Evolutionary conservation across 2,888 invertebrate species (phyloP).

Genomic region (Polymixis flavicincta): DNA sequence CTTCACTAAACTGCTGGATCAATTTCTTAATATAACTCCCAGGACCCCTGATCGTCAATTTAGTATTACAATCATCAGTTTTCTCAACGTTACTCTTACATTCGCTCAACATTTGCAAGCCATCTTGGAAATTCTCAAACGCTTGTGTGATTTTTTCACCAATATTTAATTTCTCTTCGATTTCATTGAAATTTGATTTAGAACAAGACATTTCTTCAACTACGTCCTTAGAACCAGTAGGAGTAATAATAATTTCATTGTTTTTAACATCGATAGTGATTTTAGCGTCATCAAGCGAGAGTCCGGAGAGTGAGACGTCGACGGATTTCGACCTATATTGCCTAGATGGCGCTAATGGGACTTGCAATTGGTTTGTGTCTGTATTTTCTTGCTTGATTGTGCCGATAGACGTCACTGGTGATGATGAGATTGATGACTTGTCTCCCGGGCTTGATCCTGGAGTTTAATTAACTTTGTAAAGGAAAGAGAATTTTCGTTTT

Average conservation of each 20-base stretch:
- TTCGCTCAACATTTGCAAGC: slow-evolving; percentile 80
- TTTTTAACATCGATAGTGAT: slow-evolving; percentile 85
- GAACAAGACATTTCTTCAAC: slow-evolving; percentile 67
- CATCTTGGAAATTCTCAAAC: slow-evolving; percentile 85
- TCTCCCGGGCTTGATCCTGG: slow-evolving; percentile 88
- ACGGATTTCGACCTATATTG: slow-evolving; percentile 90
- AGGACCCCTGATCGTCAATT: slow-evolving; percentile 85
- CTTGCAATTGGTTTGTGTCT: slow-evolving; percentile 82
- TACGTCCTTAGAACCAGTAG: slow-evolving; percentile 80
- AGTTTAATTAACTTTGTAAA: slow-evolving; percentile 73
- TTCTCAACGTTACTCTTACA: slow-evolving; percentile 72
- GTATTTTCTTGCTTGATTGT: slow-evolving; percentile 78
- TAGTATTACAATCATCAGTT: slow-evolving; percentile 75
- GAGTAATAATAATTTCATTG: slow-evolving; percentile 86
- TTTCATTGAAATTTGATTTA: slow-evolving; percentile 75
- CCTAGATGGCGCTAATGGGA: slow-evolving; percentile 82
- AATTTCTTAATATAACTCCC: slow-evolving; percentile 88
- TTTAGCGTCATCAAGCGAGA: slow-evolving; percentile 83
- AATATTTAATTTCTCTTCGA: slow-evolving; percentile 82
- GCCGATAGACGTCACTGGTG: slow-evolving; percentile 82
- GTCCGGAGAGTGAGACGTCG: slow-evolving; percentile 85
- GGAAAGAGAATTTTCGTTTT: slow-evolving; percentile 61
- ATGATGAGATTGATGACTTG: slow-evolving; percentile 83
- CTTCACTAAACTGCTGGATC: slow-evolving; percentile 89
- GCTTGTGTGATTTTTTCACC: slow-evolving; percentile 82